Percentiles rank a stretch among this genome's conserved stretches.
These are phyloP conservation scores for Athene noctua DNA, from an alignment of 2,113 vertebrate genomes.

Conservation along the genomic window DNA sequence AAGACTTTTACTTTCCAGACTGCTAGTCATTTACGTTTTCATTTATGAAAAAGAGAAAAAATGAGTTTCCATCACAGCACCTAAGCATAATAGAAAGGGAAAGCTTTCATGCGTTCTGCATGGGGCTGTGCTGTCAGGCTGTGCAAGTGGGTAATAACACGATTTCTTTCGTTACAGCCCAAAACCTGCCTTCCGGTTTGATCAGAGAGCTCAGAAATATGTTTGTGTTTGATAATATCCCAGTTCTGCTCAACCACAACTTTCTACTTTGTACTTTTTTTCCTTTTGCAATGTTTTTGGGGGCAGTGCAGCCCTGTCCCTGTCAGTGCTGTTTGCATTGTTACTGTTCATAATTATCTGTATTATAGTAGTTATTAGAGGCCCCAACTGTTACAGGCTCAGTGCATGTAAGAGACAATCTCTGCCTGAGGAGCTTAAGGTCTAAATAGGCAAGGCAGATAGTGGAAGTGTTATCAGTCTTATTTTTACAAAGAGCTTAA, in stretches of 20 bases:
- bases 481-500: constrained; percentile 30
- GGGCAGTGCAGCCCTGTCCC: not conserved
- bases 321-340: not conserved
- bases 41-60: constrained; percentile 57
- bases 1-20: constrained; percentile 19
- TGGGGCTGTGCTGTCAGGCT: constrained; percentile 13
- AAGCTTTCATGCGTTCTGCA: constrained; percentile 12
- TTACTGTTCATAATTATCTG: not conserved
- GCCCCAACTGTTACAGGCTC: not conserved
- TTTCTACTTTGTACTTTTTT: not conserved
- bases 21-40: constrained; percentile 39
- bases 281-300: not conserved
- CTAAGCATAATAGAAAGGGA: constrained; percentile 26
- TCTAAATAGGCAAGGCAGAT: constrained; percentile 24
- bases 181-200: not conserved
- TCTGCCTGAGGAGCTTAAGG: constrained; percentile 25
- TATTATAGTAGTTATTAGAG: not conserved
- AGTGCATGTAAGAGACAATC: not conserved
- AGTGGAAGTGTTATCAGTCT: constrained; percentile 19
- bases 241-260: not conserved
- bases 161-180: not conserved
- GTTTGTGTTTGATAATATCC: constrained; percentile 16
- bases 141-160: not conserved
- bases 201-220: constrained; percentile 4
- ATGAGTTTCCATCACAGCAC: constrained; percentile 10